A percentile compares a stretch with the other conserved stretches of the same genome.
These are phyloP conservation scores for Aplysia californica DNA, from an alignment of 1,140 invertebrate species.

Conservation along the genomic window DNA sequence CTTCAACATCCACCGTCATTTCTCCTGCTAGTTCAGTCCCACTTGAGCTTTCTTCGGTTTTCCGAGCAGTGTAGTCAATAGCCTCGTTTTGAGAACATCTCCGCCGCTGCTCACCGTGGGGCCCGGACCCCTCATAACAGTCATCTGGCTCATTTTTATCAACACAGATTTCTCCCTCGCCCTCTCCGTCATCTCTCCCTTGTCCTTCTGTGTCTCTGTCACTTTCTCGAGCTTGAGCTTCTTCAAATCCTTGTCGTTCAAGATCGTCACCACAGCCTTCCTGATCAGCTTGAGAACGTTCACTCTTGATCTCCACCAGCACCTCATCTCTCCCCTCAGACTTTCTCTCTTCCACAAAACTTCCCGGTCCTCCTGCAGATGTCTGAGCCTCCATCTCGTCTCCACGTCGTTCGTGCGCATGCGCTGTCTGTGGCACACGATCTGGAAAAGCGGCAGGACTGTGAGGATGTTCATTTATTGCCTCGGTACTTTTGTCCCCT, in stretches of 20 bases:
- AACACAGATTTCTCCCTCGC: not conserved
- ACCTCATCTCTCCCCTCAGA: not conserved
- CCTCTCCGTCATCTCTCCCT: not conserved
- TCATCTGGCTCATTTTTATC: not conserved
- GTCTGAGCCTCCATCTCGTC: conserved; percentile 36
- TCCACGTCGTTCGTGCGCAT: conserved; percentile 35
- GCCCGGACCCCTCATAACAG: not conserved
- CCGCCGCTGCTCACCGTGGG: not conserved
- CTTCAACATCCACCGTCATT: too few relatives aligned
- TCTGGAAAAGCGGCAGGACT: not conserved
- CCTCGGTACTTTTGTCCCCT: not conserved
- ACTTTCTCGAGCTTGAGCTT: not conserved
- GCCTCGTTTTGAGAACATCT: not conserved
- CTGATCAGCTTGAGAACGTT: not conserved
- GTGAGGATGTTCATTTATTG: not conserved
- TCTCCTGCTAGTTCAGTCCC: too few relatives aligned
- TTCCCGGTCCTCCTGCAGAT: conserved; percentile 32
- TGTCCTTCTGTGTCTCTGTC: not conserved
- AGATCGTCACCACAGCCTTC: not conserved
- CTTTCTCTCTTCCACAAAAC: not conserved
- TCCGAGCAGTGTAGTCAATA: not conserved
- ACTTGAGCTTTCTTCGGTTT: not conserved
- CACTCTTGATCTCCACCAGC: too few relatives aligned
- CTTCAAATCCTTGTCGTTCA: not conserved
- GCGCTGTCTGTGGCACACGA: not conserved